Conservation (phyloP, 2,888 invertebrate species). For the Plagiodera versicolora region DNA sequence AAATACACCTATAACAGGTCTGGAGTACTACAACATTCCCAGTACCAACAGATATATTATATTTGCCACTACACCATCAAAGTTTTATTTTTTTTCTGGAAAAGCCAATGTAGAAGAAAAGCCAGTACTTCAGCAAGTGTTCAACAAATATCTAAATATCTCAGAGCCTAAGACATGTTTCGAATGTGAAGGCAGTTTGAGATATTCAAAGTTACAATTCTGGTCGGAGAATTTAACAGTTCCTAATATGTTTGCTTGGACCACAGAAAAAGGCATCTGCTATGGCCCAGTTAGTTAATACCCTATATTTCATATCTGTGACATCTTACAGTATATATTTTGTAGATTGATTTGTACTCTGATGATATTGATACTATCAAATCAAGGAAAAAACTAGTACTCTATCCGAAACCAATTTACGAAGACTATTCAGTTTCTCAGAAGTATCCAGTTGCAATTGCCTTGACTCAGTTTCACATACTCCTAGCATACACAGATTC, state of each 20-base stretch:
- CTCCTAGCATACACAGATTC: conserved; percentile 81
- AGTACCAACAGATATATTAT: conserved; percentile 76
- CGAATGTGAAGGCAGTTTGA: conserved; percentile 66
- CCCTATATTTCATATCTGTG: background rate
- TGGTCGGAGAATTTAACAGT: conserved; percentile 68
- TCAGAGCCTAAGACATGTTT: conserved; percentile 70
- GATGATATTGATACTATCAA: conserved; percentile 59
- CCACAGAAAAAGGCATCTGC: conserved; percentile 81
- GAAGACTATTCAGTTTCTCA: conserved; percentile 47
- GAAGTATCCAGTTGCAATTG: conserved; percentile 69
- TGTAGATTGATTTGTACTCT: conserved; percentile 59
- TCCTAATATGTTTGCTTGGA: conserved; percentile 85
- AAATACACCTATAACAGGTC: conserved; percentile 80
- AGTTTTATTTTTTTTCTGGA: conserved; percentile 88
- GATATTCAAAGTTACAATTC: conserved; percentile 79
- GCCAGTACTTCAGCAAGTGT: conserved; percentile 77
- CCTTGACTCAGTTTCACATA: conserved; percentile 89
- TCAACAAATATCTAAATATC: conserved; percentile 72
- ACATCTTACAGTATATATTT: conserved; percentile 23
- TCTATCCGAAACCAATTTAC: conserved; percentile 51
- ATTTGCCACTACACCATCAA: conserved; percentile 79
- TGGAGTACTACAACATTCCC: conserved; percentile 78
- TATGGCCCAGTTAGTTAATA: conserved; percentile 67
- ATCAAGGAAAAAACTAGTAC: conserved; percentile 54
- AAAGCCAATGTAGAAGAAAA: conserved; percentile 75